Conservation (phyloP, 2,113 vertebrate species). For the Gavialis gangeticus region DNA sequence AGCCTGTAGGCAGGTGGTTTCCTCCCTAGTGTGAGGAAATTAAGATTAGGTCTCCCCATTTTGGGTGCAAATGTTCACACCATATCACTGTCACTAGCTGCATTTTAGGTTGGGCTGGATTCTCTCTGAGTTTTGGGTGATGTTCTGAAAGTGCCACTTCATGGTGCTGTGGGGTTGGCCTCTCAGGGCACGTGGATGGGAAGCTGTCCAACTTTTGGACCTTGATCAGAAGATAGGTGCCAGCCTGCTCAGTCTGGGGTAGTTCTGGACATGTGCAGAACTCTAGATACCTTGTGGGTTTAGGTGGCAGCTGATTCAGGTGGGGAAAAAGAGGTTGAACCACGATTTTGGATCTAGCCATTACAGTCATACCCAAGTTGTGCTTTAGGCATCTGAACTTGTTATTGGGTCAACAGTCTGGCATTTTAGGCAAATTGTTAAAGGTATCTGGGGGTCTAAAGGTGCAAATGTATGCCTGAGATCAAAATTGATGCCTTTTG, state of each 20-base stretch:
- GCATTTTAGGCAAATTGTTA: neutral
- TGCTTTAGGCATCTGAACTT: neutral
- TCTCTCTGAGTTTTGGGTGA: no score
- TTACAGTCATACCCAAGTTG: no score
- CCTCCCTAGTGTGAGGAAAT: no score
- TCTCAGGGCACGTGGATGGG: neutral
- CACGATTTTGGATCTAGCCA: neutral
- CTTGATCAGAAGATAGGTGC: neutral
- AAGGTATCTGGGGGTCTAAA: neutral
- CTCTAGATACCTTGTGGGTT: accelerated
- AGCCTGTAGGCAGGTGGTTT: no score
- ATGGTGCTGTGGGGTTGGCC: neutral
- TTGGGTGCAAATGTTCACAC: no score
- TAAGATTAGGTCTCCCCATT: no score
- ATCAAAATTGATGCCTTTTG: neutral
- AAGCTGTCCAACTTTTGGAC: neutral
- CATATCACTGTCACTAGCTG: no score
- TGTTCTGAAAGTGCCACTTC: no score
- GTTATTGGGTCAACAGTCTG: neutral
- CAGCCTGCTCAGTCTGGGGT: neutral
- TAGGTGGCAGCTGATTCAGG: accelerated
- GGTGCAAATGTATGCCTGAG: neutral
- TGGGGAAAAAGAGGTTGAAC: neutral
- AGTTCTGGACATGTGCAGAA: neutral
- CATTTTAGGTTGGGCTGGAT: no score